A percentile compares a stretch with the other conserved stretches of the same genome.
These are phyloP conservation scores for Pampusana beccarii DNA, from an alignment of 2,113 vertebrate species.

Conservation along the genomic window DNA sequence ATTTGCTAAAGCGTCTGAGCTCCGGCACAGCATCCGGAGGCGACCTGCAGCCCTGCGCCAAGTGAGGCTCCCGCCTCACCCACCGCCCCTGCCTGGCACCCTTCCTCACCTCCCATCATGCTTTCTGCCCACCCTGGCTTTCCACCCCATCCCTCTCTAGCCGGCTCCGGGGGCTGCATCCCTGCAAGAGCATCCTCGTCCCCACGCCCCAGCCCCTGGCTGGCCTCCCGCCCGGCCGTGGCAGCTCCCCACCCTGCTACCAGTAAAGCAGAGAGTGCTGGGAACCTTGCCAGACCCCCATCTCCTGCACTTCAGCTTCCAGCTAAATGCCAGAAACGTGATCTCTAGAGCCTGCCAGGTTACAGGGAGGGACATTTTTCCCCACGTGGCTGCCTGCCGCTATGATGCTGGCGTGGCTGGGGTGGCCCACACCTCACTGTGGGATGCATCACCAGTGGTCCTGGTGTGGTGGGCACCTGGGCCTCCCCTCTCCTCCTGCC, in stretches of 20 bases:
- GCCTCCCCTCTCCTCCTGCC: not conserved
- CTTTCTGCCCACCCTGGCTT: not conserved
- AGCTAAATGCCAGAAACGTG: conserved; percentile 50
- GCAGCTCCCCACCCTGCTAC: conserved; percentile 1
- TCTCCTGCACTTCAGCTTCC: conserved; percentile 33
- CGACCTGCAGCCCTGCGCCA: not conserved
- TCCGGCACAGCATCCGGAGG: not conserved
- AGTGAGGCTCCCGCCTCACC: not conserved
- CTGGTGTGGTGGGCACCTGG: accelerated
- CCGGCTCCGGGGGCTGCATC: not conserved
- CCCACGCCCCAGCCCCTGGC: not conserved
- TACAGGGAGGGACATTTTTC: not conserved
- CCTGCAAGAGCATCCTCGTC: not conserved
- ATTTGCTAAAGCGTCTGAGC: not conserved
- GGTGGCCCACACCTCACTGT: accelerated
- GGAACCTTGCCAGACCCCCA: conserved; percentile 35
- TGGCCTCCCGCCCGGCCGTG: not conserved
- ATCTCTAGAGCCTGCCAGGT: not conserved
- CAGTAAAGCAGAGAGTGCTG: conserved; percentile 43
- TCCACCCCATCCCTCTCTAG: not conserved
- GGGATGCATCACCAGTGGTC: not conserved
- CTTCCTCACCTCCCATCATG: not conserved
- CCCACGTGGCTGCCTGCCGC: accelerated
- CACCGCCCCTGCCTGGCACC: not conserved
- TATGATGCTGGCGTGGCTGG: accelerated